A percentile compares a stretch with the other conserved stretches of the same genome.
phyloP scores from a whole-genome alignment of 1,140 invertebrate genomes.

The Microplitis mediator region DNA sequence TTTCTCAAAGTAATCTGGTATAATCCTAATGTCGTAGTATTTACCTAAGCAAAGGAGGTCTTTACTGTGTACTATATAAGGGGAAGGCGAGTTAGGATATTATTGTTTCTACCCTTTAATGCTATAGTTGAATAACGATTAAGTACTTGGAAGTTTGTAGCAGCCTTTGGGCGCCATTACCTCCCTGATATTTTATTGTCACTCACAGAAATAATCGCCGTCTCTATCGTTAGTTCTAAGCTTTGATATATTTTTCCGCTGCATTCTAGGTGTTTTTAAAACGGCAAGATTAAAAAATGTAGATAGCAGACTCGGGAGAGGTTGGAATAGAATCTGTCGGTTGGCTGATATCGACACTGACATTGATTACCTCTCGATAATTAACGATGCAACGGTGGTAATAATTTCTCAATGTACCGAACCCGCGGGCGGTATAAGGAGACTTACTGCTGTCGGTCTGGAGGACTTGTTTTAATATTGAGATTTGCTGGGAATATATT shows the following conservation, averaged over 20 bases:
- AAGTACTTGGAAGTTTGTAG: slow-evolving; percentile 51
- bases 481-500: too few species aligned
- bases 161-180: slow-evolving; percentile 43
- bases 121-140: slow-evolving; percentile 59
- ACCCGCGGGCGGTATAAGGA: slow-evolving; percentile 19
- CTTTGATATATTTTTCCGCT: not conserved
- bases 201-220: not conserved
- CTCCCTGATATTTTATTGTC: slow-evolving; percentile 38
- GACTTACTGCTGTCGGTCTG: not conserved
- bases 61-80: slow-evolving; percentile 3
- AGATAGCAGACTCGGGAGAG: not conserved
- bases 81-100: slow-evolving; percentile 42
- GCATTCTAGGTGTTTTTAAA: not conserved
- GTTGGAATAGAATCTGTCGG: not conserved
- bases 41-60: slow-evolving; percentile 43
- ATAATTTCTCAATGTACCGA: slow-evolving; percentile 32
- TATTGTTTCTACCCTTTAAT: slow-evolving; percentile 62
- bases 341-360: slow-evolving; percentile 32
- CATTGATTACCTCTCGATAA: slow-evolving; percentile 48
- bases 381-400: slow-evolving; percentile 39
- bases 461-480: too few species aligned
- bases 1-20: slow-evolving; percentile 51
- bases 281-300: not conserved
- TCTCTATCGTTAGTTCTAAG: not conserved
- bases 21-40: slow-evolving; percentile 58